Base-by-base conservation (phyloP, 2,113 vertebrate genomes). In the Lanius ludovicianus region DNA sequence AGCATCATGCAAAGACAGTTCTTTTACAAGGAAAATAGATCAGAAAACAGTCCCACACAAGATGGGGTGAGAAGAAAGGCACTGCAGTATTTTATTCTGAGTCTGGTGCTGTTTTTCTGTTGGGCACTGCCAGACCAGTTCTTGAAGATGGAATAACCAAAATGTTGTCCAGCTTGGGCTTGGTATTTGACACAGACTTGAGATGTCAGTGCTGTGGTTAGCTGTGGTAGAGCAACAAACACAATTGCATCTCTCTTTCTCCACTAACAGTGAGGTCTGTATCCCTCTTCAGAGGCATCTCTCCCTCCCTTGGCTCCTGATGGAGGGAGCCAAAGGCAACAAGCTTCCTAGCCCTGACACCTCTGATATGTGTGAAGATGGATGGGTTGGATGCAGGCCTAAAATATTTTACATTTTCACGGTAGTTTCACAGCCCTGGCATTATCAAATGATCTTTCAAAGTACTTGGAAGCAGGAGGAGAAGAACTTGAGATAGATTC, bases 361-460 rank as follows among this genome's bases (percentile, higher is more conserved):
- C 95, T 96, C 93, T 15, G 60, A 37, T 86, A 96, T 9, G 95
- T 96, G 95, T 93, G 93, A 96, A 96, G 89, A 92, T 41, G 86
- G 89, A 95, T 90, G 86, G 80, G 83, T 80, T 96, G 91, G 93
- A 93, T 1, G 52, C 93, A 90, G 83, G 42, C 91, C 93, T 90
- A 90, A 95, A 95, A 96, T 89, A 91, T 87, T 96, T 95, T 56
- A 84, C 87, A 96, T 95, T 90, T 96, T 97, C 91, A 82, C 87
- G 4, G 89, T 33, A 78, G 56, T 85, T 97, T 97, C 94, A 93
- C 91, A 95, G 82, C 87, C 87, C 75, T 93, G 89, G 96, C 75
- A 55, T 70, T 88, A 90, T 57, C 90, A 49, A 93, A 59, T 27
- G 82, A 93, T 96, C 92, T 93, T 94, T 84, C 71, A 53, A 53